Conservation (phyloP, 92 coral and sea anemone genomes). For the Pocillopora meandrina region DNA sequence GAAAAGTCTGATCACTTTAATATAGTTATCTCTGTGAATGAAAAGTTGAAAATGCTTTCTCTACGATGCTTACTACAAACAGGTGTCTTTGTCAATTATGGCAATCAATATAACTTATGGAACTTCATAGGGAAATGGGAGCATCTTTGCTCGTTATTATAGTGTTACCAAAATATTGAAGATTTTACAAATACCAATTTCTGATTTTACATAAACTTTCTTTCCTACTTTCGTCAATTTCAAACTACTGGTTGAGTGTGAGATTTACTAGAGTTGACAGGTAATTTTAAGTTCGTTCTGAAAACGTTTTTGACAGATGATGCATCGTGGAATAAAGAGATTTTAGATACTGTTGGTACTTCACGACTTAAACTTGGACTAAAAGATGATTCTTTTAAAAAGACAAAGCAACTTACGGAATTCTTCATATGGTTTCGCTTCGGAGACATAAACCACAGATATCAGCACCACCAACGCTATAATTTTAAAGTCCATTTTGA, state of each 20-base stretch:
- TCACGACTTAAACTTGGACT: too few species aligned
- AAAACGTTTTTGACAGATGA: background rate
- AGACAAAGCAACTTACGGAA: constrained; percentile 46
- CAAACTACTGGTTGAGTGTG: background rate
- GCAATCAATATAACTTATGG: background rate
- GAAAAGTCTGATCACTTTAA: too few species aligned
- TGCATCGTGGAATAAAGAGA: background rate
- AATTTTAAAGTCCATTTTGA: constrained; percentile 61
- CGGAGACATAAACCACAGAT: constrained; percentile 39
- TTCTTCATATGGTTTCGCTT: constrained; percentile 47
- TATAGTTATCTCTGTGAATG: too few species aligned
- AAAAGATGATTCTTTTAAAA: background rate
- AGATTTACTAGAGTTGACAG: background rate
- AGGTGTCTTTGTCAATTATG: background rate
- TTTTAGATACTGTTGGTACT: background rate
- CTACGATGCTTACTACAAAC: background rate
- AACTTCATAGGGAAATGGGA: background rate
- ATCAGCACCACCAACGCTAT: constrained; percentile 35
- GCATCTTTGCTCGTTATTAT: background rate
- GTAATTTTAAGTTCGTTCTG: background rate
- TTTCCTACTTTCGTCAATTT: background rate
- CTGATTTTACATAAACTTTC: background rate
- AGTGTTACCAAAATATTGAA: too few species aligned
- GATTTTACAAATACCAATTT: background rate
- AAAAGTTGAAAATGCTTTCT: background rate